Percentiles rank a stretch among this genome's conserved stretches.
phyloP scores from a whole-genome alignment of 2,888 invertebrate genomes.

The Trissonchulus sp. region DNA sequence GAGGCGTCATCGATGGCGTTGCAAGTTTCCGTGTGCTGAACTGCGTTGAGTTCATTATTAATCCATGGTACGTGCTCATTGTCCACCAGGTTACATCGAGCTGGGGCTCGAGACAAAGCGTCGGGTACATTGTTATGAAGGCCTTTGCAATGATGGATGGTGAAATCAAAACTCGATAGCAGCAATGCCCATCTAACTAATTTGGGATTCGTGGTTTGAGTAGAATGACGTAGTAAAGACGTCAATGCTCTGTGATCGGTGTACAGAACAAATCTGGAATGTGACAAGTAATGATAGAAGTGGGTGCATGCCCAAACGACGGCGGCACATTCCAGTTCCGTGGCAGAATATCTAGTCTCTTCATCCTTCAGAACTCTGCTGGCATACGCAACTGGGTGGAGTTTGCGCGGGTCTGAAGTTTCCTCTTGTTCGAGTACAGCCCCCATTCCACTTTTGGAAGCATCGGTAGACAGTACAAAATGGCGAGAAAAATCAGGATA shows the following conservation, averaged over 20 bases:
- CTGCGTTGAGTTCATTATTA: too few species aligned
- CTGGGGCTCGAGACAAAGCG: slow-evolving; percentile 15
- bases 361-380: not conserved
- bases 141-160: not conserved
- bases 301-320: not conserved
- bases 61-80: too few species aligned
- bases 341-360: not conserved
- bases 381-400: slow-evolving; percentile 13
- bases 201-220: not conserved
- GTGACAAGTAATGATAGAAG: slow-evolving; percentile 8
- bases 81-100: too few species aligned
- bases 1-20: too few species aligned
- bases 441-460: not conserved
- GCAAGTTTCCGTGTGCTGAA: too few species aligned
- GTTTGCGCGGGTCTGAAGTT: too few species aligned
- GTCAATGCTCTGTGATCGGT: slow-evolving; percentile 16
- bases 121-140: not conserved
- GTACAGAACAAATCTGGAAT: not conserved
- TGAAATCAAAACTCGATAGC: not conserved
- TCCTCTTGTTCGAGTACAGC: slow-evolving; percentile 2
- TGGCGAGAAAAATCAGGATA: slow-evolving; percentile 28
- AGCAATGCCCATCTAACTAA: not conserved
- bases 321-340: not conserved
- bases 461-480: not conserved
- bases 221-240: not conserved